phyloP scores from a whole-genome alignment of 2,113 vertebrate species.

The Physeter macrocephalus region DNA sequence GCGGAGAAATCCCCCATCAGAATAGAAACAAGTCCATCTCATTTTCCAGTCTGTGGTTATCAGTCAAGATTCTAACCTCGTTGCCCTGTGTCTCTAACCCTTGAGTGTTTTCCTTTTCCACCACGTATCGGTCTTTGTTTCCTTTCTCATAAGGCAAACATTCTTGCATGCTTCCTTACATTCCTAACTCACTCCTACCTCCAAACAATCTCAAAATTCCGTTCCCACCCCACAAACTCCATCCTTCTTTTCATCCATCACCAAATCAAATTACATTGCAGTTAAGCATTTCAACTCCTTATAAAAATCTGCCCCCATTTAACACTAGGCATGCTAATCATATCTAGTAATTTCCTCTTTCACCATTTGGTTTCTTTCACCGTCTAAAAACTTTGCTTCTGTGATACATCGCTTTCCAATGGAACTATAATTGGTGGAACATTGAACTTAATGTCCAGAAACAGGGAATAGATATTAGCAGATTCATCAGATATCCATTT shows the following conservation, averaged over 20 bases:
- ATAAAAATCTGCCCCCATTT: background rate
- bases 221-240: background rate
- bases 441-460: background rate
- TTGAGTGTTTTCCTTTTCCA: background rate
- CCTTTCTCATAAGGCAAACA: background rate
- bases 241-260: background rate
- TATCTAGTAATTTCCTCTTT: background rate
- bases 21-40: background rate
- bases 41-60: background rate
- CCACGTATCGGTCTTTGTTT: background rate
- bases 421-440: background rate
- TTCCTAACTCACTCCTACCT: background rate
- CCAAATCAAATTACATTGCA: background rate
- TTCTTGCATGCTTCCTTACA: background rate
- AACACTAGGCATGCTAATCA: background rate
- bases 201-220: background rate
- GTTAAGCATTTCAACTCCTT: background rate
- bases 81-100: fast-evolving
- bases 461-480: background rate
- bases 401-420: background rate
- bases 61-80: background rate
- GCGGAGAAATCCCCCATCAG: background rate
- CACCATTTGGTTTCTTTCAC: background rate
- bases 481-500: background rate
- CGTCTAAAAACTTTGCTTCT: background rate